Evolutionary conservation across 2,888 invertebrate species (phyloP).

Genomic region (Philhelius pedissequus): DNA sequence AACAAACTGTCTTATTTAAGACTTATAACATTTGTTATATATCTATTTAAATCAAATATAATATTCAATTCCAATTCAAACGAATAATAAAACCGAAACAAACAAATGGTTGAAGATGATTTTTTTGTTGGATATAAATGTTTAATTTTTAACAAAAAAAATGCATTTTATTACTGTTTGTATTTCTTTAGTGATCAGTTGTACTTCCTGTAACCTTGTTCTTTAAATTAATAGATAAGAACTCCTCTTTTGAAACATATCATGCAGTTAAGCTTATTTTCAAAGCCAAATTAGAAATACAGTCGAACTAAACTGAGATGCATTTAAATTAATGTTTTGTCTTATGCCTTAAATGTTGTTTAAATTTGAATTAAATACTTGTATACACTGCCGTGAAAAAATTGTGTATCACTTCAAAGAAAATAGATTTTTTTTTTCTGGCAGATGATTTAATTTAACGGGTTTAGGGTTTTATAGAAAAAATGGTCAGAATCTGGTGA

Average conservation of each 20-base stretch:
- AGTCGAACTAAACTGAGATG: background rate
- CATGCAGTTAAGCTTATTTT: background rate
- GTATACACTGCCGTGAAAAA: too few species aligned
- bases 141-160: background rate
- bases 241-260: background rate
- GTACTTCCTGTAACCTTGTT: background rate
- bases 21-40: too few species aligned
- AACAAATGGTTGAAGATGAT: background rate
- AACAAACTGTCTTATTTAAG: background rate
- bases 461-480: too few species aligned
- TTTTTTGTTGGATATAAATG: background rate
- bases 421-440: too few species aligned
- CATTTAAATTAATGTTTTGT: background rate
- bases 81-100: background rate
- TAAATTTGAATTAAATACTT: too few species aligned
- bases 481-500: too few species aligned
- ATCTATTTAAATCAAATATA: background rate
- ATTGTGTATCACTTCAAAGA: too few species aligned
- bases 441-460: too few species aligned
- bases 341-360: background rate
- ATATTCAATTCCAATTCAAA: background rate
- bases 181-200: background rate
- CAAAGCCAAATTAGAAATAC: background rate
- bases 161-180: background rate
- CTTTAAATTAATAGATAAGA: background rate